Percentiles rank a stretch among this genome's conserved stretches.
Conservation (phyloP, 2,797 vertebrate genomes). For the Enteromius fasciolatus region DNA sequence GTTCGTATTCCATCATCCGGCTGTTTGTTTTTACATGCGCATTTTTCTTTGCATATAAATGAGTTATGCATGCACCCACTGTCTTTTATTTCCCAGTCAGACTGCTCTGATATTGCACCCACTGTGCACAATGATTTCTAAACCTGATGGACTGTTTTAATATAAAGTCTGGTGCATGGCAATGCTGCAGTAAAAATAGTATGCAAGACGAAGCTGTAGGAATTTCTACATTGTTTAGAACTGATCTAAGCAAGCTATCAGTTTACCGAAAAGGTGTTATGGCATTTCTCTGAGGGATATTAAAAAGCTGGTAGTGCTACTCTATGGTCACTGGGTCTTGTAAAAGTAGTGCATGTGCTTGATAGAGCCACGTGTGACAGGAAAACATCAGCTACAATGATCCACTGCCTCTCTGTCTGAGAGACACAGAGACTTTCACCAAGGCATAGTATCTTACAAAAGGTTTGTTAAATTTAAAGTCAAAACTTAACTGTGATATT, state of each 20-base stretch:
- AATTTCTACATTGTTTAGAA: not conserved
- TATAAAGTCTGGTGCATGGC: conserved; percentile 9
- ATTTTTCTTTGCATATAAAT: conserved; percentile 50
- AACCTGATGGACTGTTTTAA: conserved; percentile 59
- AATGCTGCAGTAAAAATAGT: not conserved
- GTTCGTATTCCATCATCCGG: conserved; percentile 35
- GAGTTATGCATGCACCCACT: conserved; percentile 45
- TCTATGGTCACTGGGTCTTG: conserved; percentile 36
- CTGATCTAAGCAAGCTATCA: conserved; percentile 8
- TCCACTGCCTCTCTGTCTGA: conserved; percentile 39
- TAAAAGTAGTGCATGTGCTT: conserved; percentile 48
- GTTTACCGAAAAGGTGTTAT: not conserved
- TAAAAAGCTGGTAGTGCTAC: conserved; percentile 4
- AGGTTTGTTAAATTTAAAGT: not conserved
- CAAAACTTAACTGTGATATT: not conserved
- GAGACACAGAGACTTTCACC: conserved; percentile 3
- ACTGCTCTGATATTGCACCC: conserved; percentile 31
- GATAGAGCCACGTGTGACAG: conserved; percentile 74
- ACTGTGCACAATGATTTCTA: conserved; percentile 44
- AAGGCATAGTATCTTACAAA: not conserved
- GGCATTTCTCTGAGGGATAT: not conserved
- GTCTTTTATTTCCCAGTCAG: conserved; percentile 40
- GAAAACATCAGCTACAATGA: conserved; percentile 66
- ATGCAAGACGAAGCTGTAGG: not conserved
- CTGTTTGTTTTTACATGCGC: conserved; percentile 27